Conservation (phyloP, 2,113 vertebrate genomes). For the Leptocoma aspasia region DNA sequence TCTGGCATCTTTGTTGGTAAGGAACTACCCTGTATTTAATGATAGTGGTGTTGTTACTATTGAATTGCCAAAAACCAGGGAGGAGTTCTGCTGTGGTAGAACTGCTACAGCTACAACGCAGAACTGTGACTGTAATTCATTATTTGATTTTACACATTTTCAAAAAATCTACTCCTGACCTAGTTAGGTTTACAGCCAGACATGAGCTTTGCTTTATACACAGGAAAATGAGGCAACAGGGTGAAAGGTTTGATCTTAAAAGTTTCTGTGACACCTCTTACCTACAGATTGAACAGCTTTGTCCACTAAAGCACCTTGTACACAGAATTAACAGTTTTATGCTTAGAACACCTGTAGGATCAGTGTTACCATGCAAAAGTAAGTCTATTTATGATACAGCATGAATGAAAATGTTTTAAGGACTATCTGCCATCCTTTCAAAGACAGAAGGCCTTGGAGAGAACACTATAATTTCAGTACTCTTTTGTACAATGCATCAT, state of each 20-base stretch:
- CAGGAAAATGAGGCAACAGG: neutral
- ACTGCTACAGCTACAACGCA: rapidly evolving
- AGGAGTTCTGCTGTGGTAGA: neutral
- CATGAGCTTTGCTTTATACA: neutral
- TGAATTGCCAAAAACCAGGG: neutral
- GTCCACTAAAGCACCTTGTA: neutral
- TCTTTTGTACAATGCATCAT: neutral
- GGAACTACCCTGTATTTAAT: neutral
- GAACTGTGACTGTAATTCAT: neutral
- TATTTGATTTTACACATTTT: neutral
- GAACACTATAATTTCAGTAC: neutral
- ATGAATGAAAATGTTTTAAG: neutral
- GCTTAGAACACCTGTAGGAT: neutral
- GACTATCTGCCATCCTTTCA: neutral
- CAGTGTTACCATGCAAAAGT: neutral
- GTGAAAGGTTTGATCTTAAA: neutral
- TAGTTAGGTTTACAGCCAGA: neutral
- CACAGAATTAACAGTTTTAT: neutral
- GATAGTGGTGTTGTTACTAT: rapidly evolving
- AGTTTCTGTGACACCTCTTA: neutral
- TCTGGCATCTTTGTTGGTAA: neutral
- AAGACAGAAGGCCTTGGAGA: neutral
- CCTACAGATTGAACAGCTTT: neutral
- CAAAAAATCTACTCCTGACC: neutral
- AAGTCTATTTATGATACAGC: neutral